Base-by-base conservation (phyloP, 2,888 invertebrate species). In the Margaritifera margaritifera region DNA sequence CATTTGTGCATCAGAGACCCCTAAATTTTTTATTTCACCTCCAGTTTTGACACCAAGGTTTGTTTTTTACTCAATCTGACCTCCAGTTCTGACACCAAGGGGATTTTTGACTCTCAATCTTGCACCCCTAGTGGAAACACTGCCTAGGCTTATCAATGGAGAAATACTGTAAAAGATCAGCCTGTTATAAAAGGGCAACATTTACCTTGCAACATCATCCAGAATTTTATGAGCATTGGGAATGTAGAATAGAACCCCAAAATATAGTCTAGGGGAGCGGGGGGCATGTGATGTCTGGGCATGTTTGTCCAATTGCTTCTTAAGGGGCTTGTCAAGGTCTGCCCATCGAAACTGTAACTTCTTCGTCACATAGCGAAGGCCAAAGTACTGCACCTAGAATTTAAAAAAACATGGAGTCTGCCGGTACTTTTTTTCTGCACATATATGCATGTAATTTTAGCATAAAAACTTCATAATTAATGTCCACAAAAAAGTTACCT, bases 201-300 rank as follows among this genome's bases (percentile, higher is more conserved):
- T 61, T 59, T 78, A 93, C 93, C 98, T 93, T 4, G 97, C 96
- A 84, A 96, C 95, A 91, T 98, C 97, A 90, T 99, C 98, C 71
- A 94, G 94, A 74, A 99, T 93, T 70, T 96, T 92, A 77, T 94
- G 93, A 1, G 96, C 95, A 66, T 97, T 96, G 1, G 94, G 94
- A 56, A 98, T 95, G 90, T 98, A 99, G 91, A 96, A 98, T 93
- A 98, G 96, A 22, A 99, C 96, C 52, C 97, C 94, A 62, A 99
- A 91, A 89, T 95, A 95, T 27, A 99, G 92, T 54, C 88, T 80
- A 85, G 93, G 94, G 8, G 80, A 80, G 55, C 80, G 76, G 2
- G 78, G 64, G 5, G 79, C 73, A 52, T 81, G 83, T 6, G 77
- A 76, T 20, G 72, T 59, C 65, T 95, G 94, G 0, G 97, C 96